These are phyloP conservation scores for Aquatica leii DNA, from an alignment of 2,888 invertebrate genomes.

Conservation along the genomic window DNA sequence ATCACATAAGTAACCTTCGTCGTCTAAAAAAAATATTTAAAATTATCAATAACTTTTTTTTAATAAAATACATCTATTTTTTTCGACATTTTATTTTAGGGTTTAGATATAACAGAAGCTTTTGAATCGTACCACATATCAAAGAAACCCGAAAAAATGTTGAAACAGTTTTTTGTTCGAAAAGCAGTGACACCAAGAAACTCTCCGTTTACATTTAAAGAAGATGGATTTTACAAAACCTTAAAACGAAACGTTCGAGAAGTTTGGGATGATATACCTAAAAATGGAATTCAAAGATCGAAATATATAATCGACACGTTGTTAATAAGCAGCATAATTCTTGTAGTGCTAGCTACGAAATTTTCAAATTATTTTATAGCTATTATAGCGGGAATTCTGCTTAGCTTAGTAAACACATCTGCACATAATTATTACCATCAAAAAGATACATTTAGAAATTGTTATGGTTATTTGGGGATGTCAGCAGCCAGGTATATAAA, in stretches of 20 bases:
- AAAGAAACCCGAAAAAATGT: slow-evolving; percentile 63
- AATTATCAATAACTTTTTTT: too few relatives aligned
- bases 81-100: too few relatives aligned
- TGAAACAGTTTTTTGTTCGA: slow-evolving; percentile 72
- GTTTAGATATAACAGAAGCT: slow-evolving; percentile 52
- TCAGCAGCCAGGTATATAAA: slow-evolving; percentile 71
- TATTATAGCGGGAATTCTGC: slow-evolving; percentile 64
- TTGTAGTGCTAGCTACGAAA: slow-evolving; percentile 51
- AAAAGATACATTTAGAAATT: slow-evolving; percentile 80
- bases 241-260: slow-evolving; percentile 68
- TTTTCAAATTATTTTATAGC: slow-evolving; percentile 59
- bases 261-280: slow-evolving; percentile 64
- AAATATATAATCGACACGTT: slow-evolving; percentile 60
- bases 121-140: slow-evolving; percentile 79
- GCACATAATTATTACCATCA: slow-evolving; percentile 83
- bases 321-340: slow-evolving; percentile 52
- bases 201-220: slow-evolving; percentile 76
- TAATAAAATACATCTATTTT: too few relatives aligned
- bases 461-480: slow-evolving; percentile 74
- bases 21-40: too few relatives aligned
- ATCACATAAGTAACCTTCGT: too few relatives aligned
- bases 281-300: slow-evolving; percentile 51
- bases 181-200: slow-evolving; percentile 71
- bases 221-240: slow-evolving; percentile 77
- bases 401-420: slow-evolving; percentile 68